Evolutionary conservation across 2,888 invertebrate species (phyloP).

Genomic region (Zeuzera pyrina): DNA sequence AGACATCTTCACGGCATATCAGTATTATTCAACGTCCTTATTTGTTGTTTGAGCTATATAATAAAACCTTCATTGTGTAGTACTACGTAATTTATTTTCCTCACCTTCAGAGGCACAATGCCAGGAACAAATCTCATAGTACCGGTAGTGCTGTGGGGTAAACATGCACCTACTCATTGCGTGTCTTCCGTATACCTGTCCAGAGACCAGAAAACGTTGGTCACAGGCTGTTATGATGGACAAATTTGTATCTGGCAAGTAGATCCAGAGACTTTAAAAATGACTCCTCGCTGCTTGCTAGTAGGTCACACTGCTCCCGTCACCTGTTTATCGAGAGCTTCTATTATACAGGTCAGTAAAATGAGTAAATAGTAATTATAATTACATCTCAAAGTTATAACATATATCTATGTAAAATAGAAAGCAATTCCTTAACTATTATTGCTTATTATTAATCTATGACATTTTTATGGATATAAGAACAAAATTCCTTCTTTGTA

Average conservation of each 20-base stretch:
- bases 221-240: conserved; percentile 98
- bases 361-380: not conserved
- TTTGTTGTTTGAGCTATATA: not conserved
- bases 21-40: conserved; percentile 9
- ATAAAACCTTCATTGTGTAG: not conserved
- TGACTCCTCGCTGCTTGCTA: conserved; percentile 91
- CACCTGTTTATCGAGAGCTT: conserved; percentile 89
- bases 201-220: conserved; percentile 91
- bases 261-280: conserved; percentile 86
- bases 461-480: no score
- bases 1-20: conserved; percentile 31
- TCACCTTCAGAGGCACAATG: conserved; percentile 53
- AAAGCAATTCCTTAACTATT: no score
- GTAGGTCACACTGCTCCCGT: conserved; percentile 98
- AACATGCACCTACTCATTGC: conserved; percentile 96
- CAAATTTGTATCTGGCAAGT: conserved; percentile 95
- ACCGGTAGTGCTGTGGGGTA: conserved; percentile 98
- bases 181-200: conserved; percentile 95
- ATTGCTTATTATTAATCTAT: no score
- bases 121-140: conserved; percentile 93
- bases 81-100: not conserved
- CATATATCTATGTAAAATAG: no score
- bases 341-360: conserved; percentile 69
- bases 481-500: no score
- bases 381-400: no score